These are phyloP conservation scores for Nebria ingens DNA, from an alignment of 1,140 invertebrate species.

Conservation along the genomic window DNA sequence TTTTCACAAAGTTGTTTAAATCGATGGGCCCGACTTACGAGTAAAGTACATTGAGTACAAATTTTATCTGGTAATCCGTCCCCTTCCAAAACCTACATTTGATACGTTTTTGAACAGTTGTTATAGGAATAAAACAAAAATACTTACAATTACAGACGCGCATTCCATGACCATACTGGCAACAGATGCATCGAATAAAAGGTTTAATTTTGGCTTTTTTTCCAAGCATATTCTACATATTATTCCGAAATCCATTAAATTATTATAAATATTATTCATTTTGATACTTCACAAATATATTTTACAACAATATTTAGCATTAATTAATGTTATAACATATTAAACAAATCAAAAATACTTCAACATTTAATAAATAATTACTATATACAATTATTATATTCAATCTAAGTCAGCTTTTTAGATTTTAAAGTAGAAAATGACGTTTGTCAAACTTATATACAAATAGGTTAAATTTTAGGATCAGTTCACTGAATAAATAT, in stretches of 20 bases:
- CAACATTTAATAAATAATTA: too few species aligned
- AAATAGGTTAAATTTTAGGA: too few species aligned
- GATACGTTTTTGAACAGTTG: constrained; percentile 4
- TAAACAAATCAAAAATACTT: too few species aligned
- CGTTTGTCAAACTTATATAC: too few species aligned
- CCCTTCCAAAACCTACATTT: constrained; percentile 28
- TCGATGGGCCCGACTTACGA: constrained; percentile 28
- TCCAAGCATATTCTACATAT: constrained; percentile 30
- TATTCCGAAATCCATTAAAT: constrained; percentile 31
- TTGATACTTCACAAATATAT: too few species aligned
- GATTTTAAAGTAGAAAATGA: too few species aligned
- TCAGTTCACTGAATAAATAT: too few species aligned
- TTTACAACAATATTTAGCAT: too few species aligned
- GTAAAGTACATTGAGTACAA: constrained; percentile 30
- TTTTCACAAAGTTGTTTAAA: constrained; percentile 34
- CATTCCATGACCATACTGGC: constrained; percentile 33
- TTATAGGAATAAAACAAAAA: neutral
- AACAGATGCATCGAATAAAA: constrained; percentile 29
- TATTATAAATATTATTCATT: too few species aligned
- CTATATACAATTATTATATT: too few species aligned
- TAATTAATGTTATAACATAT: too few species aligned
- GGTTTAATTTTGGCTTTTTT: constrained; percentile 28
- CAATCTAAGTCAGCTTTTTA: too few species aligned
- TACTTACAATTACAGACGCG: constrained; percentile 28
- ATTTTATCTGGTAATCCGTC: constrained; percentile 32